Percentiles rank a stretch among this genome's conserved stretches.
phyloP scores from a whole-genome alignment of 2,797 vertebrate species.

The Oophaga sylvatica region DNA sequence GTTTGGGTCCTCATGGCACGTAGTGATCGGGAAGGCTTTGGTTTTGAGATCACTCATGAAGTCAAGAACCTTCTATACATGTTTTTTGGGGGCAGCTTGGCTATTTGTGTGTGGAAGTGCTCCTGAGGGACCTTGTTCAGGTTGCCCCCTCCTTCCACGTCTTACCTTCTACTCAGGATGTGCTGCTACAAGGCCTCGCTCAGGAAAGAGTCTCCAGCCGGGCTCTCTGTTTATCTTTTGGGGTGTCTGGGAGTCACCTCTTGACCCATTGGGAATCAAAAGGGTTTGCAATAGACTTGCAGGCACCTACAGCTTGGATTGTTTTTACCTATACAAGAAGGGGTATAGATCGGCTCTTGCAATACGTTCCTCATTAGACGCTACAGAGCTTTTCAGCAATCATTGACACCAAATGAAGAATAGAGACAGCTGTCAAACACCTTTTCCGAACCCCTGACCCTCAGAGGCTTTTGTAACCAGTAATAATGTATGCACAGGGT shows the following conservation, averaged over 20 bases:
- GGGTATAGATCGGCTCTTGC: constrained; percentile 38
- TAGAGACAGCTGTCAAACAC: constrained; percentile 27
- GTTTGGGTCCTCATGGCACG: constrained; percentile 97
- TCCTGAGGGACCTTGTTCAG: constrained; percentile 75
- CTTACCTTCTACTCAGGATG: constrained; percentile 59
- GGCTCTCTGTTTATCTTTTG: constrained; percentile 57
- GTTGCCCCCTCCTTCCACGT: constrained; percentile 10
- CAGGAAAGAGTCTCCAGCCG: constrained; percentile 59
- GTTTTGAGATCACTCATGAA: constrained; percentile 96
- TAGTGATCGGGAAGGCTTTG: constrained; percentile 97
- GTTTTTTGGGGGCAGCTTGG: constrained; percentile 95
- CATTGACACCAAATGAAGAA: constrained; percentile 38
- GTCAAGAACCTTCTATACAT: constrained; percentile 98
- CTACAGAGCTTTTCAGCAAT: constrained; percentile 45
- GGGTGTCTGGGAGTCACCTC: constrained; percentile 35
- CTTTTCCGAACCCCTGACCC: constrained; percentile 28
- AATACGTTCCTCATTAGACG: constrained; percentile 35
- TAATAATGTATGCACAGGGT: constrained; percentile 58
- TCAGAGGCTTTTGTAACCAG: constrained; percentile 54
- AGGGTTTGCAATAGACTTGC: constrained; percentile 40
- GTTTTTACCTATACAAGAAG: constrained; percentile 5
- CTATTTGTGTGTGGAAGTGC: constrained; percentile 97
- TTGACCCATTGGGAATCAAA: constrained; percentile 33
- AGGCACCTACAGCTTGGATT: constrained; percentile 33
- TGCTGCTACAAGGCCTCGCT: constrained; percentile 59